Conservation (phyloP, 2,797 vertebrate genomes). For the Aphelocoma californica region DNA sequence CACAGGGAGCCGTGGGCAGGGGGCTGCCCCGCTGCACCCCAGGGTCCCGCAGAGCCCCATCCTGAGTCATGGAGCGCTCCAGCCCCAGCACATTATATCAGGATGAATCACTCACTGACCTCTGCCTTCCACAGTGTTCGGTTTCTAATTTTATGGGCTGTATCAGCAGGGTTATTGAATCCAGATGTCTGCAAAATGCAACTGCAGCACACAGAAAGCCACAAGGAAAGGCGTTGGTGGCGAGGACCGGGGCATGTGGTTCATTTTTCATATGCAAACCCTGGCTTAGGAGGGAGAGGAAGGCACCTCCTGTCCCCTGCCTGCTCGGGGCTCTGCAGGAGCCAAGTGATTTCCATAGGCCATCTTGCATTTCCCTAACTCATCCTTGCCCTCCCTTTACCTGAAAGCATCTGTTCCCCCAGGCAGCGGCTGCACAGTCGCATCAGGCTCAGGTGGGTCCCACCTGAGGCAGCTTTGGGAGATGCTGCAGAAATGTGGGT, state of each 20-base stretch:
- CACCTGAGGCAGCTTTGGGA: neutral
- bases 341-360: neutral
- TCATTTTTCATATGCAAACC: conserved; percentile 36
- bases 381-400: neutral
- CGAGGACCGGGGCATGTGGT: neutral
- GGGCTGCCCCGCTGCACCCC: conserved; percentile 19
- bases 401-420: neutral
- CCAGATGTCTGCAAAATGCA: conserved; percentile 70
- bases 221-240: conserved; percentile 16
- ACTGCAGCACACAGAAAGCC: conserved; percentile 54
- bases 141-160: conserved; percentile 74
- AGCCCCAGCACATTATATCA: conserved; percentile 28
- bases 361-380: neutral
- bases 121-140: conserved; percentile 64
- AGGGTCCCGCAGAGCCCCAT: conserved; percentile 22
- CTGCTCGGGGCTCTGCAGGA: neutral
- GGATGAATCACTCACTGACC: conserved; percentile 71
- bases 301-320: neutral
- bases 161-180: conserved; percentile 68
- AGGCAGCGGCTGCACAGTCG: neutral
- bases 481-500: neutral
- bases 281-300: neutral
- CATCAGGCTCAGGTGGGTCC: neutral
- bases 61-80: neutral
- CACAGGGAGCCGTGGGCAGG: conserved; percentile 1